Evolutionary conservation across 1,140 invertebrate genomes (phyloP).

Genomic region (Pseudomyrmex sp.): DNA sequence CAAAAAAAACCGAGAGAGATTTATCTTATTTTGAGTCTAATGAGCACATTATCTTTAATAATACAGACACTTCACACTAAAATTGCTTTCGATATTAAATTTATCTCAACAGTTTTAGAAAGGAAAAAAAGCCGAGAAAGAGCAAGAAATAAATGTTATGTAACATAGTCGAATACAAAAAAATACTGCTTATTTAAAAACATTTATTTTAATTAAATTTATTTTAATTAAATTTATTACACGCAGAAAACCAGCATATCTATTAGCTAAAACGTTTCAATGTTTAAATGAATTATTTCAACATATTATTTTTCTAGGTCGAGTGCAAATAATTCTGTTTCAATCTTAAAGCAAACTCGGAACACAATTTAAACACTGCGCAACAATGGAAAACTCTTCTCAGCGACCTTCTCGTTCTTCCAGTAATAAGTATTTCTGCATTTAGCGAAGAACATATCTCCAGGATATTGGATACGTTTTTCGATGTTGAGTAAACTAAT

Average conservation of each 20-base stretch:
- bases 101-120: too few species aligned
- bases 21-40: not conserved
- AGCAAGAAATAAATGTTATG: too few species aligned
- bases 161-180: too few species aligned
- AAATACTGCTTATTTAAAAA: too few species aligned
- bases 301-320: slow-evolving; percentile 30
- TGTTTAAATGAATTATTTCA: not conserved
- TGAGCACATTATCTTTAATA: too few species aligned
- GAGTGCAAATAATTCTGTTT: slow-evolving; percentile 6
- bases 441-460: not conserved
- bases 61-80: not conserved
- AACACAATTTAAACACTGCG: slow-evolving; percentile 32
- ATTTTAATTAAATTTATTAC: too few species aligned
- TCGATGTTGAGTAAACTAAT: not conserved
- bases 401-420: not conserved
- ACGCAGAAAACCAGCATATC: too few species aligned
- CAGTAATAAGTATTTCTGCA: not conserved
- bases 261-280: not conserved
- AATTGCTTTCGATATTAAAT: not conserved
- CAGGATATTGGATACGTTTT: not conserved
- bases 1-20: not conserved
- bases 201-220: too few species aligned
- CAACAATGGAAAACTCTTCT: slow-evolving; percentile 4
- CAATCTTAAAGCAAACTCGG: not conserved
- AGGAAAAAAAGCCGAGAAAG: too few species aligned